These are phyloP conservation scores for Nyctibius bracteatus DNA, from an alignment of 2,113 vertebrate genomes.

Conservation along the genomic window DNA sequence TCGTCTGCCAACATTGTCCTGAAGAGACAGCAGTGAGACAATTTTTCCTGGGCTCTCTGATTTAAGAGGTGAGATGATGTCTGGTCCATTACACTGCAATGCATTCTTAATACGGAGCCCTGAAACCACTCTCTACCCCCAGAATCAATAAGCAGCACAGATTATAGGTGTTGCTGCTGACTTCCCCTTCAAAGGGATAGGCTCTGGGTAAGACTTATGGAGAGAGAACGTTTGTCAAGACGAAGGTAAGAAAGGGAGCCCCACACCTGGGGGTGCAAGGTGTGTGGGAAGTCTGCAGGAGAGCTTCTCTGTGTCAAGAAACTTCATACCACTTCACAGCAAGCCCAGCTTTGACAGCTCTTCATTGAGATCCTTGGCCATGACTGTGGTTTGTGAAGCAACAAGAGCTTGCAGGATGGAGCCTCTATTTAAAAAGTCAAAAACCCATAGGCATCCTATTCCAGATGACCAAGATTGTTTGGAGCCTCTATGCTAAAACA, in stretches of 20 bases:
- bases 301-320: not conserved
- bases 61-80: not conserved
- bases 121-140: not conserved
- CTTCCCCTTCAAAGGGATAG: not conserved
- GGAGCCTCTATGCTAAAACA: not conserved
- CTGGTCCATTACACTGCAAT: not conserved
- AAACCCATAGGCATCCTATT: not conserved
- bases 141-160: not conserved
- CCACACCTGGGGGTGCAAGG: not conserved
- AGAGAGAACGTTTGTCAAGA: not conserved
- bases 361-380: not conserved
- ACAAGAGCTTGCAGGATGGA: not conserved
- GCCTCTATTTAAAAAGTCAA: not conserved
- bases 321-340: not conserved
- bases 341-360: not conserved
- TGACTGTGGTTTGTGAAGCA: not conserved
- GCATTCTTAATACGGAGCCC: not conserved
- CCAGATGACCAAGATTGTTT: not conserved
- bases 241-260: not conserved
- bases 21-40: not conserved
- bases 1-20: not conserved
- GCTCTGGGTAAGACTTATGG: not conserved
- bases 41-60: not conserved
- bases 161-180: not conserved
- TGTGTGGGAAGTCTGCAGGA: not conserved